phyloP scores from a whole-genome alignment of 2,113 vertebrate genomes.

The Gracilinanus agilis region DNA sequence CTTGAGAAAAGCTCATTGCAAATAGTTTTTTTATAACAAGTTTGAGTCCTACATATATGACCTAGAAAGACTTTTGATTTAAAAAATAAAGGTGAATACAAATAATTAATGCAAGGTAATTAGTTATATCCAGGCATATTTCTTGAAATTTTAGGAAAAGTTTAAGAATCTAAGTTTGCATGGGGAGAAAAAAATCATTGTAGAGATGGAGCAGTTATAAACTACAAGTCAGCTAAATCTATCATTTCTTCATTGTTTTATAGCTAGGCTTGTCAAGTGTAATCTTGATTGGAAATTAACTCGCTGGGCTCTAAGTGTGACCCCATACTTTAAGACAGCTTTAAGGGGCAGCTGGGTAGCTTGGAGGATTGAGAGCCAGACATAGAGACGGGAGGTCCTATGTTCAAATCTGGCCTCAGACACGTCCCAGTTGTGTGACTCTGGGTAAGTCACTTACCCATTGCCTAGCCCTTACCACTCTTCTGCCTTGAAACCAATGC shows the following conservation, averaged over 20 bases:
- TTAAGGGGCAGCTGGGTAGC: too few relatives aligned
- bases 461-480: too few relatives aligned
- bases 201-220: not conserved
- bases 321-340: not conserved
- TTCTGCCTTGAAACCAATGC: too few relatives aligned
- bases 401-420: too few relatives aligned
- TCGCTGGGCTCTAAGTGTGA: not conserved
- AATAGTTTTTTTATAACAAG: not conserved
- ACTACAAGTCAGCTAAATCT: not conserved
- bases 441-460: too few relatives aligned
- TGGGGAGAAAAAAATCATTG: not conserved
- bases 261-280: not conserved
- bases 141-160: not conserved
- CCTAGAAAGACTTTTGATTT: not conserved
- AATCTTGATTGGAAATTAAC: not conserved
- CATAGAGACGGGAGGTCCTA: too few relatives aligned
- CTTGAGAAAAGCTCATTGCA: not conserved
- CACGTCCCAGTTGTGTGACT: too few relatives aligned
- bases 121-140: not conserved
- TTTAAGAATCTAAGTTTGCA: not conserved
- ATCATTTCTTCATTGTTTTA: not conserved
- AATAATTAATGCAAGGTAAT: not conserved
- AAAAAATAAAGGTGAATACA: not conserved
- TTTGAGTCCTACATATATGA: not conserved
- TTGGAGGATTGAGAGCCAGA: too few relatives aligned